These are phyloP conservation scores for Acheta domesticus DNA, from an alignment of 2,888 invertebrate genomes.

Conservation along the genomic window DNA sequence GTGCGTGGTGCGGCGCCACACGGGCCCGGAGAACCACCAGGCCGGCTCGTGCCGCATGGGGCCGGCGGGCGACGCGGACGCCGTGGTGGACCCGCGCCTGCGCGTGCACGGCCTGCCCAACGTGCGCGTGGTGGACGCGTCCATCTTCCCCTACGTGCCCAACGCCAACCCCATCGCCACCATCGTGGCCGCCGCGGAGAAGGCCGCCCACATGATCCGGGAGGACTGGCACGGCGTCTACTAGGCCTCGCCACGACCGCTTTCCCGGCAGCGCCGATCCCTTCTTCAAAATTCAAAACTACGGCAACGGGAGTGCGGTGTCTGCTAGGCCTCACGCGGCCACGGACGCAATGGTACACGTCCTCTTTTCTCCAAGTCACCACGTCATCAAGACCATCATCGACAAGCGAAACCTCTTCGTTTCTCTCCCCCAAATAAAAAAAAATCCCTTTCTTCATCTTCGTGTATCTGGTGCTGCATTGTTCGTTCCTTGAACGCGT, in stretches of 20 bases:
- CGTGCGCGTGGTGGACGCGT: constrained; percentile 48
- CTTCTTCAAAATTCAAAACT: no score
- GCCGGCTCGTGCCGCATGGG: constrained; percentile 82
- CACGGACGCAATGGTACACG: no score
- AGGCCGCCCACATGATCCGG: constrained; percentile 41
- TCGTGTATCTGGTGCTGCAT: no score
- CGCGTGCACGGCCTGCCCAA: constrained; percentile 45
- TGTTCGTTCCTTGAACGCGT: no score
- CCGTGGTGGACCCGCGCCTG: constrained; percentile 69
- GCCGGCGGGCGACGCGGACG: constrained; percentile 67
- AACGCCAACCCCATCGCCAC: constrained; percentile 44
- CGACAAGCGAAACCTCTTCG: no score
- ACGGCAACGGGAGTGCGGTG: no score
- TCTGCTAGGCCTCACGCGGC: no score
- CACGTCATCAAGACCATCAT: no score
- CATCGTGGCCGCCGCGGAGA: constrained; percentile 43
- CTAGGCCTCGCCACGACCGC: background rate
- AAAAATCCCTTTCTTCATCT: no score
- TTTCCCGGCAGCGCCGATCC: no score
- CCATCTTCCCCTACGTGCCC: constrained; percentile 47
- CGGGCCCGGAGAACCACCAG: constrained; percentile 80
- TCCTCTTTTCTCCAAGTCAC: no score
- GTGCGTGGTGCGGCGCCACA: constrained; percentile 62
- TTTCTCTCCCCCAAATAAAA: no score
- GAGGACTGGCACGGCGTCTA: constrained; percentile 23